phyloP scores from a whole-genome alignment of 2,113 vertebrate genomes.

The Ailurus styani region DNA sequence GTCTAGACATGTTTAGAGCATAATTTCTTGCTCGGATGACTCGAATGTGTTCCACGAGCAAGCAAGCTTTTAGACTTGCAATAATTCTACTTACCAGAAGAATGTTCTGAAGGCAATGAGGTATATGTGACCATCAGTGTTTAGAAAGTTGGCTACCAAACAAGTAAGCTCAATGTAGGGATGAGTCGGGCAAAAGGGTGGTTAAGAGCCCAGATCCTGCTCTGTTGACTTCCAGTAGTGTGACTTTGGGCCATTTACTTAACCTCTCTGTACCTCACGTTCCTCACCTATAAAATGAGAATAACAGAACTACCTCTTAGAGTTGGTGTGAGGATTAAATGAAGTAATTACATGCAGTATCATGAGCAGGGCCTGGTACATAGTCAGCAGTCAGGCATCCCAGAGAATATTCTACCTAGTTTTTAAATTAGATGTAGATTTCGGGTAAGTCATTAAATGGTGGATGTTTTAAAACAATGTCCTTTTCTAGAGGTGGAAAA shows the following conservation, averaged over 20 bases:
- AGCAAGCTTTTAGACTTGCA: neutral
- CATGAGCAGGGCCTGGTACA: neutral
- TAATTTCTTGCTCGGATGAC: neutral
- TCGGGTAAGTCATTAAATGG: neutral
- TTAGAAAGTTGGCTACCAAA: neutral
- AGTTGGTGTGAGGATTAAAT: neutral
- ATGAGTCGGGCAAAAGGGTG: too few species aligned
- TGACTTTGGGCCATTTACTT: neutral
- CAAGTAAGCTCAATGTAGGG: neutral
- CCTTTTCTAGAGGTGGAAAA: neutral
- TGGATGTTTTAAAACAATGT: neutral
- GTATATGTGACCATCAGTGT: neutral
- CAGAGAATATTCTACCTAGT: neutral
- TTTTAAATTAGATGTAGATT: neutral
- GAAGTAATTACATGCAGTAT: neutral
- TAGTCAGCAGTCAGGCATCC: neutral
- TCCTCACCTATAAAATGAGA: neutral
- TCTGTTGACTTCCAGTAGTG: neutral
- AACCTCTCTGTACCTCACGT: neutral
- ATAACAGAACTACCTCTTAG: neutral
- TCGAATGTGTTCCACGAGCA: neutral
- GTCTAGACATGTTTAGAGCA: neutral
- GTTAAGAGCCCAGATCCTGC: neutral
- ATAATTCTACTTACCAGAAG: neutral
- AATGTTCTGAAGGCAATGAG: neutral